Evolutionary conservation across 2,113 vertebrate species (phyloP).

Genomic region (Pholis gunnellus): DNA sequence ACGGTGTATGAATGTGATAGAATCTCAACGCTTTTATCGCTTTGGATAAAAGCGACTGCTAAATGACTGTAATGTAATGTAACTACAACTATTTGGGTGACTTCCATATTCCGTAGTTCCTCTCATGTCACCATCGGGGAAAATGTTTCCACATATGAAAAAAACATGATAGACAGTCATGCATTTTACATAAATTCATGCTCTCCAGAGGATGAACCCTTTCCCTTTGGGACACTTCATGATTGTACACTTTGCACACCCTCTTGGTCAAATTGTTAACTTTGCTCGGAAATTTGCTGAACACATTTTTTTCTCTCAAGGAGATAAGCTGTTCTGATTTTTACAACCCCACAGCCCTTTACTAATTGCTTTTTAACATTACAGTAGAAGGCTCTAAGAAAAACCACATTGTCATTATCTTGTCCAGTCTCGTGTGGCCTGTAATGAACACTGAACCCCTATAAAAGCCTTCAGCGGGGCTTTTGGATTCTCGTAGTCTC

Average conservation of each 20-base stretch:
- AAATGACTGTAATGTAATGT: too few relatives aligned
- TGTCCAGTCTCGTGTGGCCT: neutral
- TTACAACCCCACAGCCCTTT: neutral
- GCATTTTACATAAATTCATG: neutral
- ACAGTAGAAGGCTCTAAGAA: neutral
- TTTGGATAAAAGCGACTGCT: too few relatives aligned
- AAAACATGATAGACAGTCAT: neutral
- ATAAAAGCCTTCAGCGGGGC: neutral
- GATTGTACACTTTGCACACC: neutral
- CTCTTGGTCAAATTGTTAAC: conserved; percentile 2
- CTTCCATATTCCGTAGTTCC: neutral
- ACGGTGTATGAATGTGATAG: too few relatives aligned
- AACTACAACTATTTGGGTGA: neutral
- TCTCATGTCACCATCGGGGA: neutral
- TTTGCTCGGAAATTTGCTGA: conserved; percentile 20
- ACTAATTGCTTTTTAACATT: conserved; percentile 24
- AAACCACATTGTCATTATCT: neutral
- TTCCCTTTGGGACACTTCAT: neutral
- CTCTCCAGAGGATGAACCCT: neutral
- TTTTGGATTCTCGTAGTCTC: neutral
- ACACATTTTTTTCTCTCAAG: neutral
- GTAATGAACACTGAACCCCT: conserved; percentile 22
- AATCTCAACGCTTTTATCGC: too few relatives aligned
- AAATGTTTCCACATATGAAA: neutral
- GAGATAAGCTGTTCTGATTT: neutral